These are phyloP conservation scores for Peribatodes rhomboidaria DNA, from an alignment of 2,888 invertebrate genomes.

Conservation along the genomic window DNA sequence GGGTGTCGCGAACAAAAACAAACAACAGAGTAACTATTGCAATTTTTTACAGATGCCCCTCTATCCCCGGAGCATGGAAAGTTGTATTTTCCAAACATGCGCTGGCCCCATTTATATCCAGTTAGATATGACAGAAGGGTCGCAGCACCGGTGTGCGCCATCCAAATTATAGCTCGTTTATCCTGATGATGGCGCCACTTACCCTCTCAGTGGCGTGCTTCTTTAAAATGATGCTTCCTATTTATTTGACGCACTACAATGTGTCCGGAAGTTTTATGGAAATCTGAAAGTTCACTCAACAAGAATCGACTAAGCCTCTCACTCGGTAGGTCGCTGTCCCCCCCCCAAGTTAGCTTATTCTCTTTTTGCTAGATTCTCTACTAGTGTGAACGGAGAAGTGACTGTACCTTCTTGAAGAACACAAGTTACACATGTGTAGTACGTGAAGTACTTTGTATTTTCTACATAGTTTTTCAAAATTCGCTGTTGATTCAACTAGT, in stretches of 20 bases:
- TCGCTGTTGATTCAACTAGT: too few species aligned
- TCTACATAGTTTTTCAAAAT: too few species aligned
- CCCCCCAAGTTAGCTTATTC: too few species aligned
- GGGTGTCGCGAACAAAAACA: slow-evolving; percentile 5
- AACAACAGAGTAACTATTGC: slow-evolving; percentile 4
- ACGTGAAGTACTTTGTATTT: too few species aligned
- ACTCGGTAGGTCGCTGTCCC: too few species aligned
- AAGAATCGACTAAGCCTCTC: neutral
- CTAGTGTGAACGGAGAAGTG: too few species aligned
- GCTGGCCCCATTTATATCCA: slow-evolving; percentile 25
- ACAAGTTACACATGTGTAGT: too few species aligned
- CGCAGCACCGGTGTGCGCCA: slow-evolving; percentile 20
- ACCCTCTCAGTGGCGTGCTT: slow-evolving; percentile 33
- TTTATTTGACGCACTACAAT: slow-evolving; percentile 26
- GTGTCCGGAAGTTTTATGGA: slow-evolving; percentile 1
- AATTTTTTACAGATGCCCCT: slow-evolving; percentile 7
- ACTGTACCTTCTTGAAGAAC: too few species aligned
- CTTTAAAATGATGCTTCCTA: slow-evolving; percentile 37
- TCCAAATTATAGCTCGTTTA: slow-evolving; percentile 42
- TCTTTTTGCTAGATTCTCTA: too few species aligned
- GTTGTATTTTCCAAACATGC: slow-evolving; percentile 27
- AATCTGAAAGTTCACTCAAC: neutral
- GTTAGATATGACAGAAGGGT: slow-evolving; percentile 31
- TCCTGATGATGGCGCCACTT: slow-evolving; percentile 34
- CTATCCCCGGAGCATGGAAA: slow-evolving; percentile 4